Evolutionary conservation across 2,113 vertebrate species (phyloP).

Genomic region (Lethenteron reissneri): DNA sequence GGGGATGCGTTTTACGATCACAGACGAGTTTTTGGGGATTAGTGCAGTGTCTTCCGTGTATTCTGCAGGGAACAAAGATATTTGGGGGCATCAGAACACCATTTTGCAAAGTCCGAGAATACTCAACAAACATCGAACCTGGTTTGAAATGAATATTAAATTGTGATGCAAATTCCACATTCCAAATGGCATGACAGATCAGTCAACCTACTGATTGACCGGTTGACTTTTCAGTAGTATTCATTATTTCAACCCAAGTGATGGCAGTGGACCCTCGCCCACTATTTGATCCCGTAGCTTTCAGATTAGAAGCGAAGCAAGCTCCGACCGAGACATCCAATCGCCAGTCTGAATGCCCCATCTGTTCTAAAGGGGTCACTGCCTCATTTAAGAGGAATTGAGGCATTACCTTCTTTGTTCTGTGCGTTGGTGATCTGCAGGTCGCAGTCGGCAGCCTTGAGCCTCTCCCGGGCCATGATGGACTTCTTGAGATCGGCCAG

Average conservation of each 20-base stretch:
- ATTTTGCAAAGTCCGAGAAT: background rate
- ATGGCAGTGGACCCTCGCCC: background rate
- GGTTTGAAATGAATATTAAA: too few species aligned
- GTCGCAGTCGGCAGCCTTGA: conserved; percentile 71
- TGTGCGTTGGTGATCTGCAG: conserved; percentile 86
- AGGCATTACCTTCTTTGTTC: conserved; percentile 59
- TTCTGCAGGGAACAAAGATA: conserved; percentile 25
- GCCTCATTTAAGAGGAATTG: background rate
- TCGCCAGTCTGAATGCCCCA: background rate
- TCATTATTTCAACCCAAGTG: fast-evolving
- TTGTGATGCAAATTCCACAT: too few species aligned
- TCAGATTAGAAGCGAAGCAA: conserved; percentile 3
- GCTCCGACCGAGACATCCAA: background rate
- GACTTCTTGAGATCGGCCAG: conserved; percentile 69
- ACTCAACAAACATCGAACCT: background rate
- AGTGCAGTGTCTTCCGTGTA: conserved; percentile 60
- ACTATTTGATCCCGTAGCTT: conserved; percentile 7
- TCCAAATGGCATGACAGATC: too few species aligned
- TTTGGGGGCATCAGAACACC: background rate
- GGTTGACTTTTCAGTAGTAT: background rate
- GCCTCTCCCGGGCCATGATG: conserved; percentile 81
- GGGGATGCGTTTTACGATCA: conserved; percentile 85
- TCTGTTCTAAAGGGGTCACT: too few species aligned
- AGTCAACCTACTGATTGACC: background rate
- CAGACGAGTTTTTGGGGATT: conserved; percentile 86